Conservation (phyloP, 2,113 vertebrate species). For the Onychorhynchus coronatus region DNA sequence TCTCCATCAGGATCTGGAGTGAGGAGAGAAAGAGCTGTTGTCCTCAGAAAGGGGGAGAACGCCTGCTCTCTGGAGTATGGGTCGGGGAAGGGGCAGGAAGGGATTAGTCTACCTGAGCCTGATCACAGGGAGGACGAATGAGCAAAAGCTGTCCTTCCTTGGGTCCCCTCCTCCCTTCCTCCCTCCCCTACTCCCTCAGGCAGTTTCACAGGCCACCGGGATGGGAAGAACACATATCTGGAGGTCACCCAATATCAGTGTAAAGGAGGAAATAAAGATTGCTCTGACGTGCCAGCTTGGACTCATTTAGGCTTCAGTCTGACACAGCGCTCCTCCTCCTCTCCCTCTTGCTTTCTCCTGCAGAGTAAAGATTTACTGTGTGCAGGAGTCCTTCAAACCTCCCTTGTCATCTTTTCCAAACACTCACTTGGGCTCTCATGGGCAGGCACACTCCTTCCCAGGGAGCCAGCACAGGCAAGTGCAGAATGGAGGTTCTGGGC, state of each 20-base stretch:
- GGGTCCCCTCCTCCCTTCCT: background rate
- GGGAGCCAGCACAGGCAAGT: background rate
- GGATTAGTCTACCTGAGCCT: background rate
- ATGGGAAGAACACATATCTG: conserved; percentile 20
- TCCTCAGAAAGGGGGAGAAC: background rate
- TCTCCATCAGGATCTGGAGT: background rate
- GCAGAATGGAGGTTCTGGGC: background rate
- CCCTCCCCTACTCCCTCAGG: background rate
- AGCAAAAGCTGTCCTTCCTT: background rate
- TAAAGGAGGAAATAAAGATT: conserved; percentile 26
- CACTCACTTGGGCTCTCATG: background rate
- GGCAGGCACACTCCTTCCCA: background rate
- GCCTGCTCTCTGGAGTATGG: background rate
- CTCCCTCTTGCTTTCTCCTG: conserved; percentile 14
- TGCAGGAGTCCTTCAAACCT: conserved; percentile 34
- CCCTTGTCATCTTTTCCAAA: conserved; percentile 1
- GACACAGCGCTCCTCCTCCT: conserved; percentile 36
- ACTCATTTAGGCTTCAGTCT: conserved; percentile 20
- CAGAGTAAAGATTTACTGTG: conserved; percentile 17
- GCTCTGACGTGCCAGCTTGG: background rate
- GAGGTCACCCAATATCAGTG: conserved; percentile 39
- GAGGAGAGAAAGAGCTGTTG: background rate
- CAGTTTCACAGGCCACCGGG: conserved; percentile 28
- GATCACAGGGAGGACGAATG: background rate
- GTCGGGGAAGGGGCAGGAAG: background rate